Conservation (phyloP, 2,888 invertebrate genomes). For the Halictus ligatus region DNA sequence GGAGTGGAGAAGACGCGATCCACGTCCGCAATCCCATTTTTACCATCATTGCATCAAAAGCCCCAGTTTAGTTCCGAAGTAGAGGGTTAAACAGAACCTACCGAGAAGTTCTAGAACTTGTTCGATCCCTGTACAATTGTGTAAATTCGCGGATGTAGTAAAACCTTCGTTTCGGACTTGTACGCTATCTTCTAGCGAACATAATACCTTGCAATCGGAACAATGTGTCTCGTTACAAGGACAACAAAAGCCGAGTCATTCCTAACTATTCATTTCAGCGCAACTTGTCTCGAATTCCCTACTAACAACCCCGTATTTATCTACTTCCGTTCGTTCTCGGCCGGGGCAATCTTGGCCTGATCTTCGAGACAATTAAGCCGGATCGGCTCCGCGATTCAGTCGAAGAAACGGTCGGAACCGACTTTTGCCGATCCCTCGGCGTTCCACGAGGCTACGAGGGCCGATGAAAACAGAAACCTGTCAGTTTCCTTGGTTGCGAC, state of each 20-base stretch:
- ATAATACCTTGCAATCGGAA: not conserved
- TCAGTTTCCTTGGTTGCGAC: too few species aligned
- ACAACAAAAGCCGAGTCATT: not conserved
- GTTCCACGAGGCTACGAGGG: not conserved
- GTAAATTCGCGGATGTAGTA: not conserved
- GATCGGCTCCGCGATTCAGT: not conserved
- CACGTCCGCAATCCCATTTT: too few species aligned
- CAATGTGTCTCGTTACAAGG: not conserved
- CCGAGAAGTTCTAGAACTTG: too few species aligned
- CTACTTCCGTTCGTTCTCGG: constrained; percentile 9
- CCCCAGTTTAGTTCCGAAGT: too few species aligned
- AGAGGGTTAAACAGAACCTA: too few species aligned
- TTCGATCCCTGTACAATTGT: too few species aligned
- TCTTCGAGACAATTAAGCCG: constrained; percentile 30
- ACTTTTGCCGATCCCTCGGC: constrained; percentile 5
- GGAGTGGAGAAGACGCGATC: too few species aligned
- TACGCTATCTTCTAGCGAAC: not conserved
- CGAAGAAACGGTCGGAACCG: not conserved
- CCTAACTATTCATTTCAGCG: not conserved
- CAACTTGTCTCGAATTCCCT: not conserved
- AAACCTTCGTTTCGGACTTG: not conserved
- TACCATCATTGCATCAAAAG: too few species aligned
- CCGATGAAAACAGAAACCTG: not conserved
- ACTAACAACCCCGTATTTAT: not conserved
- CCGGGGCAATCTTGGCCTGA: not conserved